Evolutionary conservation across 1,140 invertebrate genomes (phyloP).

Genomic region (Cyclargus thomasi): DNA sequence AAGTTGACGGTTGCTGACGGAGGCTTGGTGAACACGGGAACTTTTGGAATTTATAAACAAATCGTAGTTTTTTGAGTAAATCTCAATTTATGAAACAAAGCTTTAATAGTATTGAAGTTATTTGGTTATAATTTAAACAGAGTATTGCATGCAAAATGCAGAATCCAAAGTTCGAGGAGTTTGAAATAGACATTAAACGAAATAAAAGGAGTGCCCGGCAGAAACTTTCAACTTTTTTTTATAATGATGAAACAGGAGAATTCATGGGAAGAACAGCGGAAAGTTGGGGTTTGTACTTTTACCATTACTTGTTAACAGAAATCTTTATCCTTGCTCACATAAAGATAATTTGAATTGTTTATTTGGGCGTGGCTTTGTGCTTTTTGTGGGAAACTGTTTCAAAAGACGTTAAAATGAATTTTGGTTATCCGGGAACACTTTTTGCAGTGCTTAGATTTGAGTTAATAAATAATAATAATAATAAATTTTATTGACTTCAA

Average conservation of each 20-base stretch:
- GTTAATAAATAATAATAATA: too few relatives aligned
- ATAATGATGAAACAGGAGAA: constrained; percentile 82
- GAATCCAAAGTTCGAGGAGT: constrained; percentile 48
- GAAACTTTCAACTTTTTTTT: constrained; percentile 76
- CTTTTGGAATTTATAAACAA: background rate
- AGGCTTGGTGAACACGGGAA: too few relatives aligned
- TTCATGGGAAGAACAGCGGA: constrained; percentile 82
- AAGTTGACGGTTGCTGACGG: too few relatives aligned
- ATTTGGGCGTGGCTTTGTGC: constrained; percentile 16
- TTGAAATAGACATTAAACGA: constrained; percentile 54
- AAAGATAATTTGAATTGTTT: background rate
- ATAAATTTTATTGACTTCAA: too few relatives aligned
- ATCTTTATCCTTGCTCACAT: background rate
- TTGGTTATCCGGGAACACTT: too few relatives aligned
- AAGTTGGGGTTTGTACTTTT: constrained; percentile 83
- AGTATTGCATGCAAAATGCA: constrained; percentile 22
- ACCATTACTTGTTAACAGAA: background rate
- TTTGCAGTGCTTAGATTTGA: too few relatives aligned
- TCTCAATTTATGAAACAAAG: background rate
- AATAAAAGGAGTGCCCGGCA: constrained; percentile 33
- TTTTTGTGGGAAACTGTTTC: too few relatives aligned
- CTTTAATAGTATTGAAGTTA: background rate
- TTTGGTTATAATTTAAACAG: background rate
- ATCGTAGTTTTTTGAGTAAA: background rate
- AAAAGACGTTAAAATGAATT: too few relatives aligned